Evolutionary conservation across 2,113 vertebrate species (phyloP).

Genomic region (Oryzias celebensis): DNA sequence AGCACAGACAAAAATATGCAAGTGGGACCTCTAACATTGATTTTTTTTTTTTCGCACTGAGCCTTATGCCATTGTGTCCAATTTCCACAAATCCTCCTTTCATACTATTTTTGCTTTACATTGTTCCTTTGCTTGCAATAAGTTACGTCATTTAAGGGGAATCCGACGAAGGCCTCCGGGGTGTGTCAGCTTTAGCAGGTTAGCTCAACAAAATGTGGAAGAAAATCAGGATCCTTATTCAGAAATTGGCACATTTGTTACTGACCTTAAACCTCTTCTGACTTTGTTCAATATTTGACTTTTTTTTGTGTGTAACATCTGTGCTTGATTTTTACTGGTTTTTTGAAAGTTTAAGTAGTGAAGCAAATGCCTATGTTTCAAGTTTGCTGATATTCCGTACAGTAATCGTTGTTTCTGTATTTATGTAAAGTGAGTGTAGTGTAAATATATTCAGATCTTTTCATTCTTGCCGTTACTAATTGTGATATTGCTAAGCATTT

Average conservation of each 20-base stretch:
- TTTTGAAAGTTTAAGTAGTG: constrained; percentile 86
- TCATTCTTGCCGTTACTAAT: constrained; percentile 86
- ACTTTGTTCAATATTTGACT: constrained; percentile 74
- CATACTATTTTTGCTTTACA: constrained; percentile 62
- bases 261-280: constrained; percentile 58
- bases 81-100: constrained; percentile 56
- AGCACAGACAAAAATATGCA: constrained; percentile 71
- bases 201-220: constrained; percentile 23
- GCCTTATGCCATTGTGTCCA: constrained; percentile 69
- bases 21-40: constrained; percentile 64
- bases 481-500: constrained; percentile 88
- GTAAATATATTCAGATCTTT: constrained; percentile 99
- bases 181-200: constrained; percentile 44
- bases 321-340: constrained; percentile 85
- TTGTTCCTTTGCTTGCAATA: constrained; percentile 64
- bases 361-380: constrained; percentile 90
- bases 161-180: constrained; percentile 38
- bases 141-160: constrained; percentile 49
- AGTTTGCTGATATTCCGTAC: constrained; percentile 94
- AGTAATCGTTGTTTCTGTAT: constrained; percentile 99
- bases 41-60: constrained; percentile 73
- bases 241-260: constrained; percentile 57
- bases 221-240: constrained; percentile 37
- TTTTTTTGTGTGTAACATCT: constrained; percentile 84
- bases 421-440: constrained; percentile 99